Evolutionary conservation across 2,113 vertebrate species (phyloP), one percentile per base, ranked within the genome.

Genomic region (Lophius piscatorius): DNA sequence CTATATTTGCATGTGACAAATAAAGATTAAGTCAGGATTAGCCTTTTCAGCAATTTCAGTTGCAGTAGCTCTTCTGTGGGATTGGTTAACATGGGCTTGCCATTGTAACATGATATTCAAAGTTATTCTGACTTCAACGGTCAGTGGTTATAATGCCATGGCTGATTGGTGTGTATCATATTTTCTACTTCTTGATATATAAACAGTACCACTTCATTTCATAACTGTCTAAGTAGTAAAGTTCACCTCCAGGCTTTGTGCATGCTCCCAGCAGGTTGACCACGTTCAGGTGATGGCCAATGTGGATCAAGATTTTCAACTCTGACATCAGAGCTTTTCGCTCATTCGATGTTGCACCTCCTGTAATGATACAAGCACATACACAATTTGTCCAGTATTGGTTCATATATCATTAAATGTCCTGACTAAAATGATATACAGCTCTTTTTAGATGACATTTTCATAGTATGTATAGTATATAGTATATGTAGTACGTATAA

Each of bases 251-350:
- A 52, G 93, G 93, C 71, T 96, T 97, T 10, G 96, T 97, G 78
- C 96, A 98, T 23, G 95, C 96, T 82, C 95, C 95, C 65, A 97
- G 90, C 45, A 97, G 90, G 88, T 98, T 98, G 74, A 98, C 95
- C 18, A 98, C 95, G 0, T 98, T 98, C 35, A 98, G 91, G 49
- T 98, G 95, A 63, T 98, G 93, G 20, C 95, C 95, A 28, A 97
- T 96, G 46, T 98, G 96, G 70, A 98, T 98, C 72, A 98, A 91
- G 73, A 96, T 97, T 89, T 97, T 98, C 80, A 97, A 85, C 74
- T 98, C 96, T 1, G 95, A 98, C 94, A 98, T 97, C 63, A 98
- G 89, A 66, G 95, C 95, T 76, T 94, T 96, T 45, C 95, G 92
- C 74, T 98, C 95, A 0, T 95, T 98, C 41, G 92, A 94, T 2